Conservation (phyloP, 2,888 invertebrate species). For the Lepidocyrtoides sp. region DNA sequence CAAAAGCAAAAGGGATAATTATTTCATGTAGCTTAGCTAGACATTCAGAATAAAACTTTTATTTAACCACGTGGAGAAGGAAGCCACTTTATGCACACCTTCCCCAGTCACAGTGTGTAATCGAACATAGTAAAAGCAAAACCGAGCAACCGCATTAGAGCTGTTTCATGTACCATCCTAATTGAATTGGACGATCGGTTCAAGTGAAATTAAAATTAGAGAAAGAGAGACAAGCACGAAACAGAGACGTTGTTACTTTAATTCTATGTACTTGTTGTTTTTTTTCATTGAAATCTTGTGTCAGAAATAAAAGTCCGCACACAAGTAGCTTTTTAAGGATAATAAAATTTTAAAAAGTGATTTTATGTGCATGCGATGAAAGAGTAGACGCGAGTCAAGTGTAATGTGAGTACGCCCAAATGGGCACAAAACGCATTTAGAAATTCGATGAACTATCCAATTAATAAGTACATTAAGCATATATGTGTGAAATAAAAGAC, state of each 20-base stretch:
- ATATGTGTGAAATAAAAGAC: too few species aligned
- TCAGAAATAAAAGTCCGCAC: conserved; percentile 18
- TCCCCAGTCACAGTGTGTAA: too few species aligned
- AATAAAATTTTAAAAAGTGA: neutral
- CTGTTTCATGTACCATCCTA: neutral
- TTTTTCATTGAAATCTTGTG: neutral
- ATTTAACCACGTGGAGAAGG: conserved; percentile 30
- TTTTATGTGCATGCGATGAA: neutral
- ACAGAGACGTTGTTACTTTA: neutral
- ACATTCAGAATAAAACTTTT: conserved; percentile 5
- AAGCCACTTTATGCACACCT: too few species aligned
- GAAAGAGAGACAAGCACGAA: neutral
- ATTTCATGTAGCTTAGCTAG: neutral
- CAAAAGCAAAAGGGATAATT: conserved; percentile 14
- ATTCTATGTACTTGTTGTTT: neutral
- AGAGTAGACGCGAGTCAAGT: neutral
- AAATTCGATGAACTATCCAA: conserved; percentile 1
- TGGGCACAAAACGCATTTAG: neutral
- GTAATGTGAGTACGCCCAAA: neutral
- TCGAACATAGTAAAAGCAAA: neutral
- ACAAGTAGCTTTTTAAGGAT: neutral
- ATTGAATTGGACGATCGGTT: conserved; percentile 55
- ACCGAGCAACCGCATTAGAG: neutral
- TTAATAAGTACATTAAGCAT: too few species aligned
- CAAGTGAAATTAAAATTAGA: conserved; percentile 37